Evolutionary conservation across 2,888 invertebrate species (phyloP).

Genomic region (Ferdinandea cuprea): DNA sequence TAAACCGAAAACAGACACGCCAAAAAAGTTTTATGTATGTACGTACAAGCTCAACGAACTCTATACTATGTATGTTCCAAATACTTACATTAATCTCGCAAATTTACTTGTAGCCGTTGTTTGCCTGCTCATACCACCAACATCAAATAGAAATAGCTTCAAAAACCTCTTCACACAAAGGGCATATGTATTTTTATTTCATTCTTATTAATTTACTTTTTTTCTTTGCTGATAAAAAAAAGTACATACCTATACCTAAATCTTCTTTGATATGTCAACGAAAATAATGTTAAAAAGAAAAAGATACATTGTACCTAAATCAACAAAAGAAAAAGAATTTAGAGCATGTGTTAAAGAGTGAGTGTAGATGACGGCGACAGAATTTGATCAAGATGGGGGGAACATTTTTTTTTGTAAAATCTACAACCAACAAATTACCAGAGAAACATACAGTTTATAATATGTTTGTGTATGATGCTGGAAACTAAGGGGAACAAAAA

Average conservation of each 20-base stretch:
- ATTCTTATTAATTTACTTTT: conserved; percentile 14
- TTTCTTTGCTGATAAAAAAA: neutral
- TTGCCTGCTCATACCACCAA: neutral
- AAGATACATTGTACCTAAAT: conserved; percentile 2
- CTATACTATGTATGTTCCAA: conserved; percentile 1
- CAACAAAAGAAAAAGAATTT: conserved; percentile 20
- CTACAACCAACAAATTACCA: conserved; percentile 3
- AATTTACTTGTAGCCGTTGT: conserved; percentile 4
- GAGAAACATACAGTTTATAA: conserved; percentile 1
- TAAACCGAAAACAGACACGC: conserved; percentile 38
- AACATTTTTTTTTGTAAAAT: conserved; percentile 1
- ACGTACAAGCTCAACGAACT: conserved; percentile 37
- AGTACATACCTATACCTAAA: conserved; percentile 13
- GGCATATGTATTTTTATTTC: conserved; percentile 19
- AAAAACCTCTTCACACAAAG: conserved; percentile 19
- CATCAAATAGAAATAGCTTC: neutral
- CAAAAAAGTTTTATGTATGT: neutral
- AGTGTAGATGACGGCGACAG: neutral
- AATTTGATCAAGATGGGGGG: neutral
- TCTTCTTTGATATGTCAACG: conserved; percentile 24
- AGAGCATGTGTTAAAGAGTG: conserved; percentile 18
- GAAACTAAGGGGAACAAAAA: neutral
- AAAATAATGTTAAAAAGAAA: neutral
- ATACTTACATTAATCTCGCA: conserved; percentile 1
- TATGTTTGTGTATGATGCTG: too few relatives aligned